Percentiles rank a stretch among this genome's conserved stretches.
These are phyloP conservation scores for Charanyca ferruginea DNA, from an alignment of 2,888 invertebrate species.

Conservation along the genomic window DNA sequence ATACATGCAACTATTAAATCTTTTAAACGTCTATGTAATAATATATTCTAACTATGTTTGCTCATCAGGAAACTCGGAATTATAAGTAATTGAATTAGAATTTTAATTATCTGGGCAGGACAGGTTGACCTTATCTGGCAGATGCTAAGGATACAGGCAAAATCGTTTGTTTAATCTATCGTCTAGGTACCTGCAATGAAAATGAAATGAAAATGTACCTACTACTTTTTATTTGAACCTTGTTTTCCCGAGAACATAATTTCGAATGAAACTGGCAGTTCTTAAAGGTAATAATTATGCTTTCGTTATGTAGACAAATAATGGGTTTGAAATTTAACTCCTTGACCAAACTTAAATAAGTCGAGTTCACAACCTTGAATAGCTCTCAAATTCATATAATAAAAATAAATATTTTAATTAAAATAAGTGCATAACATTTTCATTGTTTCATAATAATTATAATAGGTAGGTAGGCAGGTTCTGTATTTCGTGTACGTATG, in stretches of 20 bases:
- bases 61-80: constrained; percentile 63
- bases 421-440: constrained; percentile 38
- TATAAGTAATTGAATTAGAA: constrained; percentile 68
- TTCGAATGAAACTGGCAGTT: neutral
- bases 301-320: neutral
- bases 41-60: constrained; percentile 41
- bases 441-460: constrained; percentile 34
- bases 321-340: neutral
- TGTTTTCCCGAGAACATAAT: too few species aligned
- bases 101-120: constrained; percentile 62
- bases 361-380: constrained; percentile 31
- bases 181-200: too few species aligned
- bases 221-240: too few species aligned
- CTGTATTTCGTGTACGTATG: constrained; percentile 26
- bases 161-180: constrained; percentile 3
- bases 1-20: neutral
- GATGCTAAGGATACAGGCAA: constrained; percentile 61
- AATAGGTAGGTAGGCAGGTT: neutral
- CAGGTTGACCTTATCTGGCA: constrained; percentile 65
- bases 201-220: too few species aligned
- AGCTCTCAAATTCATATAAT: constrained; percentile 14
- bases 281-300: neutral
- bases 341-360: neutral
- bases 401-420: constrained; percentile 36
- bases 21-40: constrained; percentile 13